These are phyloP conservation scores for Phaenicophaeus curvirostris DNA, from an alignment of 2,797 vertebrate genomes.

Conservation along the genomic window DNA sequence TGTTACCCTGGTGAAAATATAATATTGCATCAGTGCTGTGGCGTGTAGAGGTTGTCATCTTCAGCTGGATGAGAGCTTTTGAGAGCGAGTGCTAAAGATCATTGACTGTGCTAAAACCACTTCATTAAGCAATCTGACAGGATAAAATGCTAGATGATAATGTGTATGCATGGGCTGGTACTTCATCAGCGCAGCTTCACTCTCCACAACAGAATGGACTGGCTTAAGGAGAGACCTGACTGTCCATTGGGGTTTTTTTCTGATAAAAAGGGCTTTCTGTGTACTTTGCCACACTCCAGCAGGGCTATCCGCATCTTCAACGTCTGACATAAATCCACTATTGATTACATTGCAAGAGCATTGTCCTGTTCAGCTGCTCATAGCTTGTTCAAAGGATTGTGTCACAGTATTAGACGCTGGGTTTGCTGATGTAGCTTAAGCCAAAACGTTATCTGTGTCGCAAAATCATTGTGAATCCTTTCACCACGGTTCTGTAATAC, in stretches of 20 bases:
- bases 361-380: neutral
- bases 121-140: slow-evolving; percentile 45
- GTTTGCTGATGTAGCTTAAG: neutral
- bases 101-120: slow-evolving; percentile 8
- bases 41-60: neutral
- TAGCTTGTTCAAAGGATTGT: neutral
- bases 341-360: neutral
- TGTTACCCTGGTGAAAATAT: neutral
- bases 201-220: neutral
- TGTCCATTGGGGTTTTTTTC: neutral
- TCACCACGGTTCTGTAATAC: neutral
- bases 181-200: neutral
- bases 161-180: neutral
- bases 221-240: neutral
- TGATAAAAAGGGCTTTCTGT: neutral
- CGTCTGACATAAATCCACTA: neutral
- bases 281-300: neutral
- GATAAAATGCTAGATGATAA: neutral
- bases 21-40: neutral
- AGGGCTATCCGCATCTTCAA: neutral
- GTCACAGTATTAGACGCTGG: neutral
- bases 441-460: neutral
- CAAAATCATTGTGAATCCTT: neutral
- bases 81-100: neutral
- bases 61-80: slow-evolving; percentile 14